Percentiles rank a stretch among this genome's conserved stretches.
phyloP scores from a whole-genome alignment of 2,113 vertebrate genomes.

The Solea senegalensis region DNA sequence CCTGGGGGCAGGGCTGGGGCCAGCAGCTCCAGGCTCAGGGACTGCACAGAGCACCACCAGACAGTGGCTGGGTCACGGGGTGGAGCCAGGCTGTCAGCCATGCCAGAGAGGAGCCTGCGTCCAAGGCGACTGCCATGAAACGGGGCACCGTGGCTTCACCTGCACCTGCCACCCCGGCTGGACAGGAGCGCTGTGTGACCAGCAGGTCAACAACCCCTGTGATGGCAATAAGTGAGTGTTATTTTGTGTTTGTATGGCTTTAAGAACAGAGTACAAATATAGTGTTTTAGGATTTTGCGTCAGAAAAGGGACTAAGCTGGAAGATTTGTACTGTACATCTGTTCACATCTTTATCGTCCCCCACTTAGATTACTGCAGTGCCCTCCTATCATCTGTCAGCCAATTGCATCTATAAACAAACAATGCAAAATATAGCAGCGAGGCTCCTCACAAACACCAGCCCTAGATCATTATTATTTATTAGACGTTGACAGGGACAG shows the following conservation, averaged over 20 bases:
- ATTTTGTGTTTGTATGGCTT: background rate
- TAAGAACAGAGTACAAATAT: background rate
- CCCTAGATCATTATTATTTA: too few relatives aligned
- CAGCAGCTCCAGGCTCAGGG: constrained; percentile 74
- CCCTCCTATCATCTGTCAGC: too few relatives aligned
- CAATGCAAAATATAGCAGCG: too few relatives aligned
- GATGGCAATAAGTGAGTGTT: constrained; percentile 94
- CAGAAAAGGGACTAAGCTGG: background rate
- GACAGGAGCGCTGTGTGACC: constrained; percentile 90
- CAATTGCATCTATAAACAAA: too few relatives aligned
- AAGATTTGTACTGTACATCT: background rate
- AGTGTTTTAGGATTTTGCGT: background rate
- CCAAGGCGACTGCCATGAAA: constrained; percentile 90
- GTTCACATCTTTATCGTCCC: background rate
- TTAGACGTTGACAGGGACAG: too few relatives aligned
- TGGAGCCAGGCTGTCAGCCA: constrained; percentile 93
- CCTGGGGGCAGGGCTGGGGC: constrained; percentile 87
- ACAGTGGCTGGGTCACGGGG: constrained; percentile 90
- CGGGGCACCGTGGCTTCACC: constrained; percentile 89
- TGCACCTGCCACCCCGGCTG: constrained; percentile 96
- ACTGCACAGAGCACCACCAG: constrained; percentile 53
- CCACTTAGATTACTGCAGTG: background rate
- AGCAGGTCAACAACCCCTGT: constrained; percentile 92
- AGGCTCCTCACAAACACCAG: too few relatives aligned
- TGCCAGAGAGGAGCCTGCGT: constrained; percentile 91